These are phyloP conservation scores for Ceuthmochares aereus DNA, from an alignment of 2,113 vertebrate genomes.

Conservation along the genomic window DNA sequence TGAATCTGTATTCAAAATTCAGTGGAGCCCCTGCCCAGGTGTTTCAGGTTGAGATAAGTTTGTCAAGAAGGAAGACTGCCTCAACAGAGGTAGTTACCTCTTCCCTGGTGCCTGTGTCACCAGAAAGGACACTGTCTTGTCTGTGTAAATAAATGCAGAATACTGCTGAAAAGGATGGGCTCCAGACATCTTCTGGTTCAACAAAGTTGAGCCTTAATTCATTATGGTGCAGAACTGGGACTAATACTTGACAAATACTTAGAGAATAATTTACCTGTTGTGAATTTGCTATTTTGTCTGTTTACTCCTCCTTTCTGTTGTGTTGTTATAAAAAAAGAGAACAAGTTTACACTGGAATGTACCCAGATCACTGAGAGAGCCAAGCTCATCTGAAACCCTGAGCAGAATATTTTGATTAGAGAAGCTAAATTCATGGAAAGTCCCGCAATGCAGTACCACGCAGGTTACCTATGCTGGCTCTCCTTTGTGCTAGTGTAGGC, in stretches of 20 bases:
- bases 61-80: not conserved
- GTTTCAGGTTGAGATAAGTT: not conserved
- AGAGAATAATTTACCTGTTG: not conserved
- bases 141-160: not conserved
- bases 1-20: not conserved
- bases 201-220: not conserved
- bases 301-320: not conserved
- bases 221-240: not conserved
- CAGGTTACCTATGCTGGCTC: not conserved
- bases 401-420: not conserved
- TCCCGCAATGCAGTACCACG: not conserved
- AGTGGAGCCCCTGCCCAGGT: not conserved
- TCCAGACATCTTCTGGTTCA: not conserved
- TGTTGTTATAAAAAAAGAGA: not conserved
- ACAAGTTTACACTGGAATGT: not conserved
- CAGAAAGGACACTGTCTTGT: not conserved
- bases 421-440: not conserved
- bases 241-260: not conserved
- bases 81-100: not conserved
- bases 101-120: accelerated
- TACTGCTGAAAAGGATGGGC: not conserved
- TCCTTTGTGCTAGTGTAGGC: not conserved
- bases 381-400: not conserved
- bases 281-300: not conserved
- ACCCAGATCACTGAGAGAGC: not conserved